Percentiles rank a stretch among this genome's conserved stretches.
These are phyloP conservation scores for Diarsia rubi DNA, from an alignment of 2,888 invertebrate species.

Conservation along the genomic window DNA sequence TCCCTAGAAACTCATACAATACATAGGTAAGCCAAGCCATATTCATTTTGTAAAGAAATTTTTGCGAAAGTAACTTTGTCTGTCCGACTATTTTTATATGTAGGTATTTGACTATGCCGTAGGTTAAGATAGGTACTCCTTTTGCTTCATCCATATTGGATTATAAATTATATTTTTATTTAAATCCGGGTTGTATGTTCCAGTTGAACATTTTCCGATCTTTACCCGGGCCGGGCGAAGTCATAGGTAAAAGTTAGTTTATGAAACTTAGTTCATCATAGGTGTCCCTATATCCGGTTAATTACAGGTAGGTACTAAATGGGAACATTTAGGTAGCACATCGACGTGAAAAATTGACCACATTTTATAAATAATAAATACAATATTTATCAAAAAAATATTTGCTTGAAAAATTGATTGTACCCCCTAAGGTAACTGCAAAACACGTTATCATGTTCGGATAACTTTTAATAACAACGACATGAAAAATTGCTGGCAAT, in stretches of 20 bases:
- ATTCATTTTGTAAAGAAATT: no score
- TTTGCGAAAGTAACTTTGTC: no score
- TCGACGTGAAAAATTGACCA: constrained; percentile 39
- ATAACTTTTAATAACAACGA: constrained; percentile 46
- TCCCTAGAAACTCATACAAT: background rate
- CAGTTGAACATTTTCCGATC: background rate
- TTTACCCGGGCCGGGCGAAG: background rate
- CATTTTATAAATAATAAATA: constrained; percentile 25
- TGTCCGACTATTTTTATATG: no score
- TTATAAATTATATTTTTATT: background rate
- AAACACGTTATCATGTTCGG: constrained; percentile 39
- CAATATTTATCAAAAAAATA: constrained; percentile 35
- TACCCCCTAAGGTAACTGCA: constrained; percentile 40
- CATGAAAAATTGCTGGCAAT: constrained; percentile 55
- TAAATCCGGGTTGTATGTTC: background rate
- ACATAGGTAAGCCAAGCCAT: no score
- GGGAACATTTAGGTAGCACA: constrained; percentile 32
- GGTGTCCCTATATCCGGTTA: background rate
- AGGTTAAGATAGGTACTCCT: no score
- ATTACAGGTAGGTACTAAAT: constrained; percentile 33
- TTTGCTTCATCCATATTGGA: background rate
- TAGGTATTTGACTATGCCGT: no score
- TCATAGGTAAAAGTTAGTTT: background rate
- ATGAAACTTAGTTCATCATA: background rate
- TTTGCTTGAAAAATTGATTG: constrained; percentile 40